Evolutionary conservation across 2,888 invertebrate genomes (phyloP).

Genomic region (Orchesellides sinensis): DNA sequence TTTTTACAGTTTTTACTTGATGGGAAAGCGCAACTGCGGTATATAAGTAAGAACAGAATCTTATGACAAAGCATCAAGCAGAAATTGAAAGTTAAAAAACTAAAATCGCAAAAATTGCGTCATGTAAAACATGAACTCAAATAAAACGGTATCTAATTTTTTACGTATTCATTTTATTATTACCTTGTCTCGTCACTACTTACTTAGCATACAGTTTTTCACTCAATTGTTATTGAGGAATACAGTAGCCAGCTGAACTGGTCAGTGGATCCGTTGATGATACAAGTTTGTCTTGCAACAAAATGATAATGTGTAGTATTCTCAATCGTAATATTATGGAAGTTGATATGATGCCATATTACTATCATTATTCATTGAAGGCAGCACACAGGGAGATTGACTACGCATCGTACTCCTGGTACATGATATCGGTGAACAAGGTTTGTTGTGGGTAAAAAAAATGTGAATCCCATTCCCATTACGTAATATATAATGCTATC

Average conservation of each 20-base stretch:
- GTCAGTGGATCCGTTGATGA: conserved; percentile 34
- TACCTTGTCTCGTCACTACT: conserved; percentile 1
- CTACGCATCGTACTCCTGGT: background rate
- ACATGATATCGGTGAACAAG: background rate
- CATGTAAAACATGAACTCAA: background rate
- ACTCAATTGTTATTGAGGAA: background rate
- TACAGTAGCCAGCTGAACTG: conserved; percentile 47
- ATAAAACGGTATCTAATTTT: conserved; percentile 35
- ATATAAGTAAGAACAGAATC: no score
- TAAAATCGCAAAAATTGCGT: no score
- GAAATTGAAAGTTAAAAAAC: conserved; percentile 13
- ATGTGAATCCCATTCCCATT: conserved; percentile 35
- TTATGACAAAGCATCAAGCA: no score
- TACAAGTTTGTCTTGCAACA: no score
- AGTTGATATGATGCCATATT: conserved; percentile 52
- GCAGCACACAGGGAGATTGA: conserved; percentile 27
- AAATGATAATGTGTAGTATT: conserved; percentile 5
- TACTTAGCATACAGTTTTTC: background rate
- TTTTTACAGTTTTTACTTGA: no score
- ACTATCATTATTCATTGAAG: background rate
- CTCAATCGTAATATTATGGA: conserved; percentile 27
- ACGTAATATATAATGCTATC: conserved; percentile 46
- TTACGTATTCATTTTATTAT: background rate
- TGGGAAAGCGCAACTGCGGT: no score
- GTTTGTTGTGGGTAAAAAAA: conserved; percentile 7